phyloP scores from a whole-genome alignment of 1,140 invertebrate genomes.

The Drosophila persimilis region DNA sequence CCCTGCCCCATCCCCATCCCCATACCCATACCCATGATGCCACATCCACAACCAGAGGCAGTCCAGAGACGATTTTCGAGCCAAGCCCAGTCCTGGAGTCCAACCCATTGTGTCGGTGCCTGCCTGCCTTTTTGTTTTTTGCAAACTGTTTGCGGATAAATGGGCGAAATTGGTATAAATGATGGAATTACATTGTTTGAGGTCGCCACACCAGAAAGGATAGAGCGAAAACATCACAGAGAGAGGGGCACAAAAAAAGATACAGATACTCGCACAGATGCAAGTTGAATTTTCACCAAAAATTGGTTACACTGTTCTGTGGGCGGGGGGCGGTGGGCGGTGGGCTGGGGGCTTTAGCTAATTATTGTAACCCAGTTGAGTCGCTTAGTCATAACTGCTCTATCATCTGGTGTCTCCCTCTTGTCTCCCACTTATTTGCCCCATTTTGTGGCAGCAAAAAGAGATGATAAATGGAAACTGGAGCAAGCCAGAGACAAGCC shows the following conservation, averaged over 20 bases:
- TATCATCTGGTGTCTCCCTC: constrained; percentile 18
- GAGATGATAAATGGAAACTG: constrained; percentile 29
- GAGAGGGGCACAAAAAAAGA: constrained; percentile 11
- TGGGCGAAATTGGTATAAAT: constrained; percentile 80
- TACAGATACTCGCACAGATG: not conserved
- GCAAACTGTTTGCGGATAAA: constrained; percentile 79
- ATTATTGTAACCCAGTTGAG: constrained; percentile 39
- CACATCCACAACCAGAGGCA: constrained; percentile 36
- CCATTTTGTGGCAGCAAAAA: constrained; percentile 17
- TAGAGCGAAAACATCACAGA: constrained; percentile 7
- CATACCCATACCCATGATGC: constrained; percentile 3
- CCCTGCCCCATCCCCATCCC: not conserved
- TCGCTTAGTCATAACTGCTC: constrained; percentile 43
- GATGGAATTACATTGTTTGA: constrained; percentile 81
- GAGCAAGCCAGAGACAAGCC: constrained; percentile 18
- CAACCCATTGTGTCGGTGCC: constrained; percentile 26
- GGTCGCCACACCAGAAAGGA: constrained; percentile 46
- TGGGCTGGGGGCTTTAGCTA: constrained; percentile 10
- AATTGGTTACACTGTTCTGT: constrained; percentile 20
- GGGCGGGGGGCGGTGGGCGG: no score
- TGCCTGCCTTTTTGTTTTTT: constrained; percentile 54
- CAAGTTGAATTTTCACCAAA: constrained; percentile 22
- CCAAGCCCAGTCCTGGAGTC: constrained; percentile 44
- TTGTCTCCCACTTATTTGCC: constrained; percentile 36
- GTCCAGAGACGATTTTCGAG: constrained; percentile 58